Evolutionary conservation across 1,140 invertebrate genomes (phyloP), one percentile per base, ranked within the genome.

Genomic region (Ceratosolen solmsi): DNA sequence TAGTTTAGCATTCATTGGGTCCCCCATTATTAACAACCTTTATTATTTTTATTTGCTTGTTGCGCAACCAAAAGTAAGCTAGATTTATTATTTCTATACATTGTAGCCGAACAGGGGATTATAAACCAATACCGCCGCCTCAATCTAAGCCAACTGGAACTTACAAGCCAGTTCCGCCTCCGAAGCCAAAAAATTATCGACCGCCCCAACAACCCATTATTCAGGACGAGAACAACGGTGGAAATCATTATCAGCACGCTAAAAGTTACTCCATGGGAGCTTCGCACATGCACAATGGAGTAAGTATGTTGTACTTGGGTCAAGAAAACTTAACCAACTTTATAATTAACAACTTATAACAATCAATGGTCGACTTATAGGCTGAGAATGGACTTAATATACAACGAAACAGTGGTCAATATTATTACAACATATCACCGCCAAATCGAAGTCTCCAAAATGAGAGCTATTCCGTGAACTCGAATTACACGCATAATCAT

Each of bases 181-280:
- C 97, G 0, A 98, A 98, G 89, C 97, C 97, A 51, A 97, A 97
- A 88, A 97, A 97, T 89, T 97, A 97, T 87, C 94, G 96, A 25
- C 96, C 96, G 41, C 96, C 96, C 0, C 93, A 94, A 82, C 87
- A 87, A 36, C 84, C 86, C 27, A 30, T 90, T 11, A 83, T 86
- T 38, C 89, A 90, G 60, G 87, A 90, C 49, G 90, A 92, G 20
- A 91, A 88, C 38, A 90, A 89, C 46, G 76, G 86, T 2, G 88
- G 82, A 2, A 91, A 89, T 85, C 81, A 91, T 74, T 92, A 92
- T 83, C 91, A 92, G 38, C 92, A 92, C 72, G 88, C 89, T 0
- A 91, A 91, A 80, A 93, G 91, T 41, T 93, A 92, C 82, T 92
- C 91, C 25, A 91, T 92, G 79, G 89, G 89, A 11, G 89, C 91